A percentile compares a stretch with the other conserved stretches of the same genome.
These are phyloP conservation scores for Nothobranchius furzeri DNA, from an alignment of 2,113 vertebrate genomes.

Conservation along the genomic window DNA sequence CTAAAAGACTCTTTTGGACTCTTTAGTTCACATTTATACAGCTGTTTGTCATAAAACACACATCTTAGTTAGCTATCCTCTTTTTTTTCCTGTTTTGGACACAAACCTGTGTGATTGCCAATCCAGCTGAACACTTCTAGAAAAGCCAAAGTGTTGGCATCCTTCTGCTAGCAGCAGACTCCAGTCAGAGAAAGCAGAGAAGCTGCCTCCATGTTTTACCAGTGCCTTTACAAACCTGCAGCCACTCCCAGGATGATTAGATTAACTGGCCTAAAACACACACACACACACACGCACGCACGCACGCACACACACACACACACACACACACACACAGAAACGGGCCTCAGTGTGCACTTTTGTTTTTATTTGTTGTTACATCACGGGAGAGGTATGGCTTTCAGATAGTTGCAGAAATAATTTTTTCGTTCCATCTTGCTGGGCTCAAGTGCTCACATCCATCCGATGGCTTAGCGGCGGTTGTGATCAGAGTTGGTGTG, in stretches of 20 bases:
- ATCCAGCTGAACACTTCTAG: slow-evolving; percentile 42
- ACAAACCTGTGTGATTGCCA: slow-evolving; percentile 25
- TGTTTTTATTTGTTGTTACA: no score
- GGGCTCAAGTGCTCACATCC: slow-evolving; percentile 5
- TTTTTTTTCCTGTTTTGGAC: not conserved
- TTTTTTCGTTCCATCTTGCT: slow-evolving; percentile 6
- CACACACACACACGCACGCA: no score
- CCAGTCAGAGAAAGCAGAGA: slow-evolving; percentile 42
- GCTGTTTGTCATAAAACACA: not conserved
- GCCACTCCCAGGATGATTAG: slow-evolving; percentile 45
- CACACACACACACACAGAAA: slow-evolving; percentile 1
- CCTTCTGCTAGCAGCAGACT: slow-evolving; percentile 43
- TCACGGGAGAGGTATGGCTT: not conserved
- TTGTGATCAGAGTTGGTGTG: slow-evolving; percentile 9
- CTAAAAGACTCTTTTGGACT: no score
- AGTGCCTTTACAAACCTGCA: slow-evolving; percentile 70
- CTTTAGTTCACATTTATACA: no score
- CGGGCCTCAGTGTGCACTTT: not conserved
- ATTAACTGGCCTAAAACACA: slow-evolving; percentile 17
- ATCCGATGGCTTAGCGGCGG: not conserved
- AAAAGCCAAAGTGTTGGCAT: slow-evolving; percentile 59
- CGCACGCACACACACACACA: no score
- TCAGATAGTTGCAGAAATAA: not conserved
- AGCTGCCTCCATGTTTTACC: slow-evolving; percentile 61
- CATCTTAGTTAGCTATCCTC: not conserved